phyloP scores from a whole-genome alignment of 2,888 invertebrate genomes.

The Eupithecia inturbata region DNA sequence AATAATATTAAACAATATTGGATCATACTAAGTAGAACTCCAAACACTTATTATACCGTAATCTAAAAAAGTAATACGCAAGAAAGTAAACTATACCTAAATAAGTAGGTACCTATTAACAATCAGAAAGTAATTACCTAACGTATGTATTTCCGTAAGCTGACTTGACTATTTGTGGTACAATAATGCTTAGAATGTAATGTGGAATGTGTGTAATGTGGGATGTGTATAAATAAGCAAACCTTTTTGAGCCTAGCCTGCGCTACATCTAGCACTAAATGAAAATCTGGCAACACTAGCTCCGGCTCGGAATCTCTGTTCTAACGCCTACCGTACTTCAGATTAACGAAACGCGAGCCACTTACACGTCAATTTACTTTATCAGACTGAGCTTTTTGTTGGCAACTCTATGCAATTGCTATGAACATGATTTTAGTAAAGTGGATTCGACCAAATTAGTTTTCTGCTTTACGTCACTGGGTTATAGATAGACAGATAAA shows the following conservation, averaged over 20 bases:
- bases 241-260: neutral
- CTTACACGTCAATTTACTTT: conserved; percentile 48
- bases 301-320: conserved; percentile 50
- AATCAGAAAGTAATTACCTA: too few relatives aligned
- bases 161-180: neutral
- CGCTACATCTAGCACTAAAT: conserved; percentile 7
- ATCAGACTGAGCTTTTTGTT: conserved; percentile 31
- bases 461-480: neutral
- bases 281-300: conserved; percentile 30
- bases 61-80: neutral
- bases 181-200: neutral
- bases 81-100: neutral
- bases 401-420: conserved; percentile 14
- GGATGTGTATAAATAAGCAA: neutral
- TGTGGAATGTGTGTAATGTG: too few relatives aligned
- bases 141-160: too few relatives aligned
- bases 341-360: conserved; percentile 44
- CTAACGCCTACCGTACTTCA: conserved; percentile 45
- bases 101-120: too few relatives aligned
- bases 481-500: too few relatives aligned
- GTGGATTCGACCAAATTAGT: conserved; percentile 5
- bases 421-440: conserved; percentile 9
- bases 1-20: neutral
- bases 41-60: neutral
- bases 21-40: neutral